phyloP scores from a whole-genome alignment of 1,140 invertebrate genomes.

The Papilio polytes region DNA sequence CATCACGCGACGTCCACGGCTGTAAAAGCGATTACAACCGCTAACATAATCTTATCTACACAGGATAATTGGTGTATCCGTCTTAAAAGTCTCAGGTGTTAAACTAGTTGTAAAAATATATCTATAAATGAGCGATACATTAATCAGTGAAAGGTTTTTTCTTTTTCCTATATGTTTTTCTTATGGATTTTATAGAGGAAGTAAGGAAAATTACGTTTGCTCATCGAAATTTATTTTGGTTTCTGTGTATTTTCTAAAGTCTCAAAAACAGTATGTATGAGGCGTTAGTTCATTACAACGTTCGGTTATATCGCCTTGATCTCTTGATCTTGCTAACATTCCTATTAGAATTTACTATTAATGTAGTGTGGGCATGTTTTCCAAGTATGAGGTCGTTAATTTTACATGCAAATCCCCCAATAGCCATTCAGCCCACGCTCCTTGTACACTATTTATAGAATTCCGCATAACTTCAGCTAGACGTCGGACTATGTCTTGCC shows the following conservation, averaged over 20 bases:
- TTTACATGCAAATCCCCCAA: slow-evolving; percentile 21
- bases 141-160: not conserved
- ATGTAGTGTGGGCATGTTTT: not conserved
- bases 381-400: slow-evolving; percentile 8
- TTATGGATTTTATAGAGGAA: too few species aligned
- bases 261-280: not conserved
- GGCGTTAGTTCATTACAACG: not conserved
- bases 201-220: not conserved
- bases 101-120: not conserved
- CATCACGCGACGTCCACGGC: not conserved
- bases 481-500: not conserved
- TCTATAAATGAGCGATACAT: not conserved
- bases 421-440: slow-evolving; percentile 11
- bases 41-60: not conserved
- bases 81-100: not conserved
- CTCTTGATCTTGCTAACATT: not conserved
- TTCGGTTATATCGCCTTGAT: not conserved
- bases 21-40: not conserved
- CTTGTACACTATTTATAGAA: slow-evolving; percentile 20
- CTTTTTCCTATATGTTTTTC: not conserved
- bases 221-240: not conserved
- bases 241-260: not conserved
- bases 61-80: slow-evolving; percentile 3
- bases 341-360: not conserved
- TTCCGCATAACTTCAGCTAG: slow-evolving; percentile 17